Evolutionary conservation across 2,888 invertebrate species (phyloP).

Genomic region (Ectropis crepuscularia): DNA sequence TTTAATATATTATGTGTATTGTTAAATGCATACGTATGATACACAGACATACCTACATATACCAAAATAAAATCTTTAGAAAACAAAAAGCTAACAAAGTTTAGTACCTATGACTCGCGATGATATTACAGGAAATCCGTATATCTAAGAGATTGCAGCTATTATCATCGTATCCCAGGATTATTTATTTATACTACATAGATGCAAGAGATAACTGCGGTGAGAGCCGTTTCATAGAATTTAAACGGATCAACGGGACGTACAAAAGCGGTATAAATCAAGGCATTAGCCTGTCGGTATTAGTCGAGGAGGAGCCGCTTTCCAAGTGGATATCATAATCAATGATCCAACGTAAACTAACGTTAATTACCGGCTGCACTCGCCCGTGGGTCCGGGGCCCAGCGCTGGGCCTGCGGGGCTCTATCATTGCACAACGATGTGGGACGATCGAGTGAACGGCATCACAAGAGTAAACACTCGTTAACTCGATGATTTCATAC

Average conservation of each 20-base stretch:
- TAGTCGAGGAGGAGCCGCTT: conserved; percentile 54
- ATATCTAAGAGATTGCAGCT: background rate
- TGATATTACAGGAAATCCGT: background rate
- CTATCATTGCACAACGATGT: conserved; percentile 65
- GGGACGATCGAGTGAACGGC: conserved; percentile 69
- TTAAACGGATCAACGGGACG: conserved; percentile 54
- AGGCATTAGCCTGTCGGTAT: conserved; percentile 61
- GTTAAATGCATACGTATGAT: too few species aligned
- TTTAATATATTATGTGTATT: too few species aligned
- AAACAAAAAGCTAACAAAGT: too few species aligned
- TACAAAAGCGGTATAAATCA: conserved; percentile 63
- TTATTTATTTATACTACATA: conserved; percentile 4
- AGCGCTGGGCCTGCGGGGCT: conserved; percentile 50
- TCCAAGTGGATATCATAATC: conserved; percentile 61
- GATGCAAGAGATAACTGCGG: conserved; percentile 4
- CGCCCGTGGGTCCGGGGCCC: conserved; percentile 57
- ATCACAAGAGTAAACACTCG: conserved; percentile 68
- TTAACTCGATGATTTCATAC: conserved; percentile 75
- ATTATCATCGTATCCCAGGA: background rate
- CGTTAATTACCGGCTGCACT: conserved; percentile 53
- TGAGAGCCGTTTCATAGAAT: conserved; percentile 43
- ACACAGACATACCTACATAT: too few species aligned
- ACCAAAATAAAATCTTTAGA: too few species aligned
- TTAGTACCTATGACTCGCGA: too few species aligned
- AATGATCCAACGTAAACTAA: conserved; percentile 53